These are phyloP conservation scores for Tineola bisselliella DNA, from an alignment of 2,888 invertebrate genomes.

Conservation along the genomic window DNA sequence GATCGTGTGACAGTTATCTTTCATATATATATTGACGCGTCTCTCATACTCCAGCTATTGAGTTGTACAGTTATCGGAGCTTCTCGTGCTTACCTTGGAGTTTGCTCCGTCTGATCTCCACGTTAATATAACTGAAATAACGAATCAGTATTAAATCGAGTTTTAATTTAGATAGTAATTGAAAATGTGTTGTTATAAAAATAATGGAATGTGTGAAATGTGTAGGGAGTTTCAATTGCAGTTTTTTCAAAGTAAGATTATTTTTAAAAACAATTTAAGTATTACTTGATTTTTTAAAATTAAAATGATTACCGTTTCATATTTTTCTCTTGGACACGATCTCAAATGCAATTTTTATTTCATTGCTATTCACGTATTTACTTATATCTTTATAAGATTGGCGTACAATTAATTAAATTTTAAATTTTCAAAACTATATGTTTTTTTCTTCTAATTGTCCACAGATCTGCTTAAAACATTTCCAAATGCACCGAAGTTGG, in stretches of 20 bases:
- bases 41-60: slow-evolving; percentile 49
- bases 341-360: too few species aligned
- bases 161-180: slow-evolving; percentile 10
- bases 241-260: slow-evolving; percentile 20
- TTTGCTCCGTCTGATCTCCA: slow-evolving; percentile 16
- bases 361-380: too few species aligned
- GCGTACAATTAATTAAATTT: too few species aligned
- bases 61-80: slow-evolving; percentile 61
- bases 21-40: slow-evolving; percentile 60
- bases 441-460: slow-evolving; percentile 22
- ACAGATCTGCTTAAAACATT: slow-evolving; percentile 55
- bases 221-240: slow-evolving; percentile 58
- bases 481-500: slow-evolving; percentile 22
- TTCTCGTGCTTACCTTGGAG: slow-evolving; percentile 24
- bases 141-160: slow-evolving; percentile 11
- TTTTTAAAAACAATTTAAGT: too few species aligned
- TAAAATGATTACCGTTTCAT: too few species aligned
- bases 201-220: slow-evolving; percentile 54
- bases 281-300: background rate
- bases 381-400: too few species aligned
- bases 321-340: too few species aligned
- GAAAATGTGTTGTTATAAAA: slow-evolving; percentile 60
- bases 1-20: slow-evolving; percentile 55
- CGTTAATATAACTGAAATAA: slow-evolving; percentile 4
- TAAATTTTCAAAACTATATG: too few species aligned